Base-by-base conservation (phyloP, 1,140 invertebrate species). In the Drosophila tani region DNA sequence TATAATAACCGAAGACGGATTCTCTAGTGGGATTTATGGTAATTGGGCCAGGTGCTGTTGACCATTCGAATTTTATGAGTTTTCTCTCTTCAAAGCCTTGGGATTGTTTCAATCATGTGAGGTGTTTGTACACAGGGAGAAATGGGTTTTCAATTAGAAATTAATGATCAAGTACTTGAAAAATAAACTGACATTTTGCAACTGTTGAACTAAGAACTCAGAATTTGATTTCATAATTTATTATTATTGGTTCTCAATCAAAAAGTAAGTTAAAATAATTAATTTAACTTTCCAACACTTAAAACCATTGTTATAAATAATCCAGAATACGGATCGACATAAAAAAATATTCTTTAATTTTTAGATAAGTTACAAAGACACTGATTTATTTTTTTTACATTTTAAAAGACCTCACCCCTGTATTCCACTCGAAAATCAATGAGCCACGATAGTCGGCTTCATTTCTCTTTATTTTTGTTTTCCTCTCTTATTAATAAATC, bases 401-500 rank as follows among this genome's bases (percentile, higher is more conserved):
- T 35, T 29, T 6, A 29, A 35, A 59, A 58, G 21, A 27, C 47
- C 14, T 14, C 19, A 21, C 19, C 38, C 40, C 32, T 3, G 19
- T 12, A 17, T 17, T 29, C 7, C 21, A 5, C 2, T 32, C 60
- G 15, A 3, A 40, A 64, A 69, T 66, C 66, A 66, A 43, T 51
- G 46, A 67, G 27, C 60, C 15, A 66, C 66, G 38, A 69, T 45
- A 32, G 60, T 38, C 60, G 46, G 38, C 47, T 45, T 46, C 59
- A 47, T 59, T 74, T 62, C 58, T 29, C 38, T 47, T 60, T 64
- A 56, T 65, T 63, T 75, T 62, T 71, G 64, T 73, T 81, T 70
- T 70, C 63, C 46, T 69, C 17, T 68, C 38, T 62, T 69, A 81
- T 81, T 73, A 73, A 85, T 85, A 80, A 84, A 73, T 75, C 58